Evolutionary conservation across 2,888 invertebrate genomes (phyloP).

Genomic region (Cyclophora albipunctata): DNA sequence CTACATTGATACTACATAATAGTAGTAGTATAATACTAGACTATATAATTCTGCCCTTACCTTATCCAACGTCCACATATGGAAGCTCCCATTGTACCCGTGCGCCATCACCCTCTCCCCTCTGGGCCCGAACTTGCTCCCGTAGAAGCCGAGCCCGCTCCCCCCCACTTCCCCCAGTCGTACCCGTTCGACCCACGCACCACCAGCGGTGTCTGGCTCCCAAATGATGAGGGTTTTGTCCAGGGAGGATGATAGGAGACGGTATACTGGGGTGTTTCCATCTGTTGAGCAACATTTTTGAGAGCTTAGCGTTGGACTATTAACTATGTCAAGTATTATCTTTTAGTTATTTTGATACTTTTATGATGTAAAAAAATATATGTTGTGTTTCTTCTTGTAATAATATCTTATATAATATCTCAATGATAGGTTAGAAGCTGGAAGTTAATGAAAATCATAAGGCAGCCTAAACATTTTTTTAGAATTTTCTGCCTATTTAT

Average conservation of each 20-base stretch:
- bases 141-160: slow-evolving; percentile 94
- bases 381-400: too few relatives aligned
- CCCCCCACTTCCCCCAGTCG: slow-evolving; percentile 96
- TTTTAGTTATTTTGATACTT: too few relatives aligned
- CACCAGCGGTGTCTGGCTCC: slow-evolving; percentile 75
- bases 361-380: too few relatives aligned
- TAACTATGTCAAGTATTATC: too few relatives aligned
- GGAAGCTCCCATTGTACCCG: slow-evolving; percentile 95
- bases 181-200: slow-evolving; percentile 88
- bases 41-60: slow-evolving; percentile 21
- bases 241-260: slow-evolving; percentile 89
- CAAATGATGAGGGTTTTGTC: slow-evolving; percentile 96
- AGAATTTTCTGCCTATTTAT: too few relatives aligned
- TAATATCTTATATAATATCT: too few relatives aligned
- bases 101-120: slow-evolving; percentile 86
- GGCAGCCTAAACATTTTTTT: too few relatives aligned
- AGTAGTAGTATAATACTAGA: too few relatives aligned
- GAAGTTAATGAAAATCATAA: too few relatives aligned
- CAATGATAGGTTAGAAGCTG: too few relatives aligned
- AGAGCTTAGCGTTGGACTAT: too few relatives aligned
- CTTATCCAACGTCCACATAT: slow-evolving; percentile 83
- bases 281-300: slow-evolving; percentile 20
- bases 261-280: slow-evolving; percentile 38
- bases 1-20: too few relatives aligned
- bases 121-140: slow-evolving; percentile 81